These are phyloP conservation scores for Proterorhinus semilunaris DNA, from an alignment of 2,113 vertebrate species.

Conservation along the genomic window DNA sequence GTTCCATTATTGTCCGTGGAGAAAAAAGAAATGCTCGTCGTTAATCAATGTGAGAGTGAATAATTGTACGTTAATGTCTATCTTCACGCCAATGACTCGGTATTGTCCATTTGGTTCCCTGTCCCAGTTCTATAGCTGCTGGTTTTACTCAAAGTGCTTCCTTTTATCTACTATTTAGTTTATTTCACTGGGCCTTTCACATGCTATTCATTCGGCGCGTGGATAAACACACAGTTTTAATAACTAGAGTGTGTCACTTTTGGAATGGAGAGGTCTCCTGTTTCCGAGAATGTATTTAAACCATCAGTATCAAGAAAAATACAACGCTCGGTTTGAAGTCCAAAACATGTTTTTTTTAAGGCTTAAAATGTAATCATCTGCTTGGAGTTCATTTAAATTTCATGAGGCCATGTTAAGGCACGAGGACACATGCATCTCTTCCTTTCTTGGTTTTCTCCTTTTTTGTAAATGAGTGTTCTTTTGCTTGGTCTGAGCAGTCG, in stretches of 20 bases:
- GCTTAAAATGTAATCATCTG: constrained; percentile 34
- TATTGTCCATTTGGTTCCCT: no score
- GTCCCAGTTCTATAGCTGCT: no score
- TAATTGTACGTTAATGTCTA: no score
- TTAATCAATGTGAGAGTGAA: no score
- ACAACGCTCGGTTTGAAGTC: constrained; percentile 14
- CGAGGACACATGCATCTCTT: constrained; percentile 26
- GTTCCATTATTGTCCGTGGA: neutral
- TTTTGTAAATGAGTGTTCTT: constrained; percentile 47
- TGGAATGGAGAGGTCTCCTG: neutral
- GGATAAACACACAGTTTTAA: neutral
- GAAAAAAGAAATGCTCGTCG: neutral
- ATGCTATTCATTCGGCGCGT: no score
- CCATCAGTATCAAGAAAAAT: constrained; percentile 7
- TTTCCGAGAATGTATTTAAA: constrained; percentile 20
- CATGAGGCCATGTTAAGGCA: constrained; percentile 39
- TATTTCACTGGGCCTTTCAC: no score
- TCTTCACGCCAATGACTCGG: no score
- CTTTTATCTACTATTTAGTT: no score
- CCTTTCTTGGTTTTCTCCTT: constrained; percentile 21
- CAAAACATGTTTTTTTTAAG: constrained; percentile 18
- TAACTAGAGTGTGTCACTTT: neutral
- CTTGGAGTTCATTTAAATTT: constrained; percentile 48
- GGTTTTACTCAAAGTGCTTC: no score
- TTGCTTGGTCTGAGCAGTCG: constrained; percentile 43